A percentile compares a stretch with the other conserved stretches of the same genome.
These are phyloP conservation scores for Drosophila simulans DNA, from an alignment of 1,140 invertebrate species.

Conservation along the genomic window DNA sequence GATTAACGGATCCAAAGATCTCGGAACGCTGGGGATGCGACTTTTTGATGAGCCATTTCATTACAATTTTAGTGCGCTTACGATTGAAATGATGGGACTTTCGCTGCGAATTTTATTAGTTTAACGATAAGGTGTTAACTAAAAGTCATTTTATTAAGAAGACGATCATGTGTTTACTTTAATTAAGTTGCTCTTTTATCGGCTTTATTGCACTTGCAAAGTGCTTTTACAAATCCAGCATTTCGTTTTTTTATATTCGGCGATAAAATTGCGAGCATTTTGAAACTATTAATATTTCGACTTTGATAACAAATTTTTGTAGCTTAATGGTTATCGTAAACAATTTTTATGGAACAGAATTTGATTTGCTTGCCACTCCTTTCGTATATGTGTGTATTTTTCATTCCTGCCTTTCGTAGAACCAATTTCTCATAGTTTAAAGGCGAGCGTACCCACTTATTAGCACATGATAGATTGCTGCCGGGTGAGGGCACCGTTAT, in stretches of 20 bases:
- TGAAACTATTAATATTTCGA: no score
- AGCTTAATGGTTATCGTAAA: no score
- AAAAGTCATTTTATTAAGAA: constrained; percentile 1
- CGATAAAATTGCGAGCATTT: no score
- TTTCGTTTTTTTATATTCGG: background rate
- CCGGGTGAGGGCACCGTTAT: constrained; percentile 71
- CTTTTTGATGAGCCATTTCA: constrained; percentile 1
- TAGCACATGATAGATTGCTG: constrained; percentile 76
- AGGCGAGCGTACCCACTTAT: constrained; percentile 58
- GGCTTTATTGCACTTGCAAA: no score
- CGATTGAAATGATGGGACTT: background rate
- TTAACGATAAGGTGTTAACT: background rate
- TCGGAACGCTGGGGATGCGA: constrained; percentile 2
- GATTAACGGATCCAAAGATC: constrained; percentile 57
- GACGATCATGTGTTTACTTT: background rate
- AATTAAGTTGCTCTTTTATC: background rate
- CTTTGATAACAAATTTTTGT: no score
- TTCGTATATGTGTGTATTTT: background rate
- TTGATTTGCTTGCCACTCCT: background rate
- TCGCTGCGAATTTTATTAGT: background rate
- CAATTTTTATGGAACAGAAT: no score
- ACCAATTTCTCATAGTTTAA: constrained; percentile 4
- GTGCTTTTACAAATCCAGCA: background rate
- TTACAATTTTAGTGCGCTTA: constrained; percentile 5
- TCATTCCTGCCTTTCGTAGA: background rate